These are phyloP conservation scores for Poecilobothrus nobilitatus DNA, from an alignment of 2,888 invertebrate genomes.

Conservation along the genomic window DNA sequence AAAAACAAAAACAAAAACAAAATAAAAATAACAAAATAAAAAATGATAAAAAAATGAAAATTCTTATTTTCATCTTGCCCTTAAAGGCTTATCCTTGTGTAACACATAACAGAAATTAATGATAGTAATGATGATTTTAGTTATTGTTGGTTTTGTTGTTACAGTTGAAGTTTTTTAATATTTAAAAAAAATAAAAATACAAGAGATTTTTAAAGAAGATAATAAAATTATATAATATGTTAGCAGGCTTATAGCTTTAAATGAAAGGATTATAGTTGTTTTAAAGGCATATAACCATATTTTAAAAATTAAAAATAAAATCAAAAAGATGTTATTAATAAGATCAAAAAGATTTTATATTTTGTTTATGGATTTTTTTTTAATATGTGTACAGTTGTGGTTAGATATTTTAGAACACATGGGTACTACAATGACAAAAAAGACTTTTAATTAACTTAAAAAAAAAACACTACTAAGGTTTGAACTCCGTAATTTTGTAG, in stretches of 20 bases:
- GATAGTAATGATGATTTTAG: background rate
- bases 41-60: too few relatives aligned
- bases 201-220: background rate
- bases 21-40: too few relatives aligned
- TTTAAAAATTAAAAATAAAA: background rate
- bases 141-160: background rate
- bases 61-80: too few relatives aligned
- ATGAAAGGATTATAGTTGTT: constrained; percentile 6
- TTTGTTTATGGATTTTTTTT: too few relatives aligned
- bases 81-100: too few relatives aligned
- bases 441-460: too few relatives aligned
- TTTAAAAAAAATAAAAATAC: background rate
- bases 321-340: background rate
- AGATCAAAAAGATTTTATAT: background rate
- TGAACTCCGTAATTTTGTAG: too few relatives aligned
- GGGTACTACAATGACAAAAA: too few relatives aligned
- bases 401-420: too few relatives aligned
- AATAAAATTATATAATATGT: background rate
- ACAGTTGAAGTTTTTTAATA: background rate
- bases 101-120: background rate
- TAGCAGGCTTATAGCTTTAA: background rate
- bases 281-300: background rate
- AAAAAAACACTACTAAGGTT: too few relatives aligned
- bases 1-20: too few relatives aligned
- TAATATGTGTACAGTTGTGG: too few relatives aligned